Evolutionary conservation across 1,140 invertebrate species (phyloP), one percentile per base, ranked within the genome.

Genomic region (Marisa cornuarietis): DNA sequence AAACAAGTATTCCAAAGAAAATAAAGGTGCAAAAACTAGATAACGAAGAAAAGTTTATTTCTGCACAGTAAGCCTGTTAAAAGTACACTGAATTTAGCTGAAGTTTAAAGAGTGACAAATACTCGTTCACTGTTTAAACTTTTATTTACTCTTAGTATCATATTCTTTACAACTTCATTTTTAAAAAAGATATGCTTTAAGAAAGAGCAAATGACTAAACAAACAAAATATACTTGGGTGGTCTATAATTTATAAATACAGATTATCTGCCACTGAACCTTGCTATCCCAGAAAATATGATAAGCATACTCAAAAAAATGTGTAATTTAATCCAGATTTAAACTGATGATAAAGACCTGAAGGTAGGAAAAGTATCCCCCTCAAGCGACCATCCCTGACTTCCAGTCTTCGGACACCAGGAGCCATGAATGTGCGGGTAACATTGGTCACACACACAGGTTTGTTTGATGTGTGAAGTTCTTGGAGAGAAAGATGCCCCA

Each of bases 341-440:
- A 54, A 49, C 42, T 8, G 1, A 16, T 54, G 20, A 78, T 20
- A 71, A 22, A 11, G 69, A 83, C 85, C 85, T 72, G 81, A 51
- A 16, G 86, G 86, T 14, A 81, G 63, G 68, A 83, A 87, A 6
- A 87, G 61, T 4, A 78, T 80, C 3, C 84, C 86, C 22, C 86
- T 79, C 4, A 85, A 68, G 5, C 76, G 75, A 31, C 83, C 85
- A 7, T 82, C 72, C 49, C 75, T 74, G 18, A 87, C 76, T 62
- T 72, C 78, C 65, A 81, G 79, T 79, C 85, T 65, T 22, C 61
- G 71, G 4, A 86, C 83, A 69, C 78, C 72, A 22, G 49, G 26
- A 1, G 51, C 71, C 52, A 63, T 78, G 31, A 82, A 85, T 78
- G 5, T 16, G 14, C 49, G 8, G 4, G n/a, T 16, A 26, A 73